These are phyloP conservation scores for Nemotelus nigrinus DNA, from an alignment of 2,888 invertebrate genomes.

Conservation along the genomic window DNA sequence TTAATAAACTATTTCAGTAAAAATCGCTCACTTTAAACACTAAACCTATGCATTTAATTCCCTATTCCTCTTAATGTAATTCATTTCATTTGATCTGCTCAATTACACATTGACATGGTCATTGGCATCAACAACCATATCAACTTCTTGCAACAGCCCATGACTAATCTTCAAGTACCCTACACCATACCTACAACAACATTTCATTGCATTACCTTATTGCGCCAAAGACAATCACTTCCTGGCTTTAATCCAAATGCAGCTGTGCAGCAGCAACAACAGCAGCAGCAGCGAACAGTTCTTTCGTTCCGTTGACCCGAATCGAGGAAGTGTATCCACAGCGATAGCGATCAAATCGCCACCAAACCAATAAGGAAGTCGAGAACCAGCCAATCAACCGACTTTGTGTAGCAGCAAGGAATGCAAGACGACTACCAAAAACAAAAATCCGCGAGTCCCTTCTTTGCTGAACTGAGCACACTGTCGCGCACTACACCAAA, in stretches of 20 bases:
- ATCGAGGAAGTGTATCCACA: slow-evolving; percentile 27
- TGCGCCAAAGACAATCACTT: slow-evolving; percentile 13
- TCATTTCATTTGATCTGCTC: too few relatives aligned
- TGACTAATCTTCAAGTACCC: neutral
- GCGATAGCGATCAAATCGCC: neutral
- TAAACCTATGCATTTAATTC: too few relatives aligned
- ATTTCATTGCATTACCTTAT: slow-evolving; percentile 24
- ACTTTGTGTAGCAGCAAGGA: neutral
- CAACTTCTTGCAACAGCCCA: neutral
- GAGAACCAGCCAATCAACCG: neutral
- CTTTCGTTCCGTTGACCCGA: neutral
- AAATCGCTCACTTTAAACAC: too few relatives aligned
- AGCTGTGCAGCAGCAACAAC: neutral
- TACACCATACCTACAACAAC: slow-evolving; percentile 1
- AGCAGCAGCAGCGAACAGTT: neutral
- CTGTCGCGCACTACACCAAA: slow-evolving; percentile 13
- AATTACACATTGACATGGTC: neutral
- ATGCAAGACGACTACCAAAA: neutral
- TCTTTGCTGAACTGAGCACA: neutral
- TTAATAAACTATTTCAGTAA: too few relatives aligned
- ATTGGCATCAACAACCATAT: neutral
- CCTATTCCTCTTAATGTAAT: too few relatives aligned
- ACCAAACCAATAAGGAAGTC: neutral
- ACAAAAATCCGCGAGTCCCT: slow-evolving; percentile 18
- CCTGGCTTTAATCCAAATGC: slow-evolving; percentile 22